Conservation (phyloP, 1,140 invertebrate genomes). For the Nomia melanderi region DNA sequence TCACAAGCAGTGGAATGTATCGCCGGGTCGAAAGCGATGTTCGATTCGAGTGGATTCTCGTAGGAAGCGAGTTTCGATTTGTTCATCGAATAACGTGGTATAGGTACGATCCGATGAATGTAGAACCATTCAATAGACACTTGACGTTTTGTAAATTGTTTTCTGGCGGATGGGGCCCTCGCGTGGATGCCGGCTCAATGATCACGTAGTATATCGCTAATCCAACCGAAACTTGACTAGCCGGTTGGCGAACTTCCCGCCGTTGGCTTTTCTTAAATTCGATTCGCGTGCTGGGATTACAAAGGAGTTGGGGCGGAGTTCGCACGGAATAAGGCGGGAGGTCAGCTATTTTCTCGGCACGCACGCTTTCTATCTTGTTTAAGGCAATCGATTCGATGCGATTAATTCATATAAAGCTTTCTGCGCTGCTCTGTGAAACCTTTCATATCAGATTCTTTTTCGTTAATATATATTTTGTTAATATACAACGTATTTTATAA, state of each 20-base stretch:
- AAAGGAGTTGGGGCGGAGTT: conserved; percentile 49
- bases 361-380: conserved; percentile 27
- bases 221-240: conserved; percentile 47
- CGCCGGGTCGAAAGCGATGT: not conserved
- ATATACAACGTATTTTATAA: no score
- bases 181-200: conserved; percentile 23
- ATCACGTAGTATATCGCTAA: conserved; percentile 44
- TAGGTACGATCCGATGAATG: no score
- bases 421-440: not conserved
- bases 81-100: no score
- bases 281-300: conserved; percentile 68
- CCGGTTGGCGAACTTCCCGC: conserved; percentile 44
- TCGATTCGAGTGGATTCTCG: not conserved
- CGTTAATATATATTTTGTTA: no score
- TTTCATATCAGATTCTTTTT: not conserved
- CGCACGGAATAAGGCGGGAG: conserved; percentile 61
- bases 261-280: conserved; percentile 67
- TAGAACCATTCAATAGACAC: no score
- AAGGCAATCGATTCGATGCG: conserved; percentile 7
- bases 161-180: no score
- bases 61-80: no score
- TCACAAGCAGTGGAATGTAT: not conserved
- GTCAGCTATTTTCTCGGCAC: conserved; percentile 44
- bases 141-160: no score
- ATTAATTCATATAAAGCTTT: conserved; percentile 6